Evolutionary conservation across 2,797 vertebrate genomes (phyloP).

Genomic region (Mormyrops attenuatus): DNA sequence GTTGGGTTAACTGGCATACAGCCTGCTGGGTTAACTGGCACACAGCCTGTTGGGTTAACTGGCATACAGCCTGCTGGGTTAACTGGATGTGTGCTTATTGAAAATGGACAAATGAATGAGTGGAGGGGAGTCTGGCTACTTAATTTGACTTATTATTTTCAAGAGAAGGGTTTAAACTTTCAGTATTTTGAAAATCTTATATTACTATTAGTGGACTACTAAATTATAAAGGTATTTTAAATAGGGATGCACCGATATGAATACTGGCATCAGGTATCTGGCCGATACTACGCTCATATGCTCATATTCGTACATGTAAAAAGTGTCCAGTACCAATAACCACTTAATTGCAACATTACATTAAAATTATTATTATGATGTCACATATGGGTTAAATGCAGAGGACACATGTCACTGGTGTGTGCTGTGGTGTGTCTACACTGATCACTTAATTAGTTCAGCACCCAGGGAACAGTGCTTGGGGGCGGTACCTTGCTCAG

Average conservation of each 20-base stretch:
- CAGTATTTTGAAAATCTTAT: background rate
- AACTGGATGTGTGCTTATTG: background rate
- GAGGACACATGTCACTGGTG: too few relatives aligned
- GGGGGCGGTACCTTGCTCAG: too few relatives aligned
- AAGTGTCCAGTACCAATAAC: background rate
- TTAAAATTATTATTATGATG: background rate
- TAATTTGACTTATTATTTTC: background rate
- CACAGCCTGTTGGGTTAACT: background rate
- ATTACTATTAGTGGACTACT: background rate
- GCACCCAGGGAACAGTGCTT: too few relatives aligned
- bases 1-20: background rate
- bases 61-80: background rate
- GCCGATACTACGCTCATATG: background rate
- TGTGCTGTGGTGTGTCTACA: too few relatives aligned
- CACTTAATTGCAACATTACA: background rate
- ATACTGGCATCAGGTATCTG: background rate
- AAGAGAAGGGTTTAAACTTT: background rate
- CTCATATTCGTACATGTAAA: background rate
- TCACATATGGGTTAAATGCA: too few relatives aligned
- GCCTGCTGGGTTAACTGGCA: background rate
- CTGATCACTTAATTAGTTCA: too few relatives aligned
- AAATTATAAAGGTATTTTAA: background rate
- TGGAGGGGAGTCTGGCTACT: background rate
- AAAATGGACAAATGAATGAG: background rate
- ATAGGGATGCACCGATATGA: background rate